phyloP scores from a whole-genome alignment of 2,888 invertebrate genomes.

The Epinotia ramella region DNA sequence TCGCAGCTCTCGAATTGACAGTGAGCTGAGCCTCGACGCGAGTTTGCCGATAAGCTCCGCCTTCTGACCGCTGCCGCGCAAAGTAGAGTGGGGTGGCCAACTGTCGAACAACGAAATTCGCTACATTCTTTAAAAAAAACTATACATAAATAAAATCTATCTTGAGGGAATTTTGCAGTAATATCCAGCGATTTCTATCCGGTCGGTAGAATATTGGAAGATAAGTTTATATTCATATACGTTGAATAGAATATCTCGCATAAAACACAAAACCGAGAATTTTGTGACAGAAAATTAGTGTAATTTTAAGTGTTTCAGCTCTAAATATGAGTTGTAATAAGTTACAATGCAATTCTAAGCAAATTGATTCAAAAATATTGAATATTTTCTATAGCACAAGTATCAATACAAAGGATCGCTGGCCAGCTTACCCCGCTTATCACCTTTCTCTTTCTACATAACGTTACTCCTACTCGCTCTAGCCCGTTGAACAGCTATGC shows the following conservation, averaged over 20 bases:
- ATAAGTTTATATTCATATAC: not conserved
- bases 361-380: not conserved
- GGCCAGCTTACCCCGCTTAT: constrained; percentile 73
- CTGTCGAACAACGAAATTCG: constrained; percentile 32
- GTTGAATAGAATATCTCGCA: not conserved
- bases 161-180: not conserved
- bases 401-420: constrained; percentile 68
- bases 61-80: constrained; percentile 86
- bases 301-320: not conserved
- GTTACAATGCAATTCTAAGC: not conserved
- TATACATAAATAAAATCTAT: constrained; percentile 5
- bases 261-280: not conserved
- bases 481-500: constrained; percentile 52
- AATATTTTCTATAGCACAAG: constrained; percentile 43
- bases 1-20: constrained; percentile 85
- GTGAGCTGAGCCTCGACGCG: constrained; percentile 83
- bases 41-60: constrained; percentile 85
- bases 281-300: not conserved
- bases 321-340: not conserved
- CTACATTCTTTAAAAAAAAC: constrained; percentile 27
- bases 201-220: not conserved
- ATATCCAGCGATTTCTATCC: not conserved
- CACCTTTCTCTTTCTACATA: constrained; percentile 63
- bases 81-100: constrained; percentile 80
- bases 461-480: constrained; percentile 60